A percentile compares a stretch with the other conserved stretches of the same genome.
Evolutionary conservation across 2,113 vertebrate species (phyloP).

Genomic region (Poeciliopsis retropinna): DNA sequence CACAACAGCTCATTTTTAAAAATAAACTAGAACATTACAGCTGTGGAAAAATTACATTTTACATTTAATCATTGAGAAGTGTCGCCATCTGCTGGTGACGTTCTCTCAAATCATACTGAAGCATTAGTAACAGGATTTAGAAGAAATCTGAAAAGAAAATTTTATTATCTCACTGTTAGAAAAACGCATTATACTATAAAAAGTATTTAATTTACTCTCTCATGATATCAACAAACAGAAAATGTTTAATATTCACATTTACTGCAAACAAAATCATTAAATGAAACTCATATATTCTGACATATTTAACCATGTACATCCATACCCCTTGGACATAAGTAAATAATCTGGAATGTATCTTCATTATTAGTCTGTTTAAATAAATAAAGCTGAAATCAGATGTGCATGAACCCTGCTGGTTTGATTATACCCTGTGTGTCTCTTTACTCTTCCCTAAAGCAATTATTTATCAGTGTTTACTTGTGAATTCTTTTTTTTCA

Average conservation of each 20-base stretch:
- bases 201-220: no score
- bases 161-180: no score
- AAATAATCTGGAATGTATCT: background rate
- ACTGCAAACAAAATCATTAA: background rate
- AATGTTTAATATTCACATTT: background rate
- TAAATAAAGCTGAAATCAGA: slow-evolving; percentile 12
- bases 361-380: slow-evolving; percentile 5
- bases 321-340: background rate
- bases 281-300: background rate
- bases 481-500: slow-evolving; percentile 38
- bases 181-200: no score
- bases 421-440: slow-evolving; percentile 33
- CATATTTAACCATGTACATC: background rate
- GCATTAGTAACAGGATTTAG: background rate
- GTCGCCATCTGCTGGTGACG: slow-evolving; percentile 72
- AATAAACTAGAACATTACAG: background rate
- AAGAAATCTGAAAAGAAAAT: background rate
- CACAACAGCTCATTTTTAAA: background rate
- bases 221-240: background rate
- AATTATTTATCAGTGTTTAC: slow-evolving; percentile 67
- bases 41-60: background rate
- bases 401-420: slow-evolving; percentile 24
- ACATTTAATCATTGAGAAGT: slow-evolving; percentile 19
- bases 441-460: slow-evolving; percentile 42
- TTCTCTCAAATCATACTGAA: background rate